Evolutionary conservation across 2,113 vertebrate genomes (phyloP).

Genomic region (Gnathonemus longibarbis): DNA sequence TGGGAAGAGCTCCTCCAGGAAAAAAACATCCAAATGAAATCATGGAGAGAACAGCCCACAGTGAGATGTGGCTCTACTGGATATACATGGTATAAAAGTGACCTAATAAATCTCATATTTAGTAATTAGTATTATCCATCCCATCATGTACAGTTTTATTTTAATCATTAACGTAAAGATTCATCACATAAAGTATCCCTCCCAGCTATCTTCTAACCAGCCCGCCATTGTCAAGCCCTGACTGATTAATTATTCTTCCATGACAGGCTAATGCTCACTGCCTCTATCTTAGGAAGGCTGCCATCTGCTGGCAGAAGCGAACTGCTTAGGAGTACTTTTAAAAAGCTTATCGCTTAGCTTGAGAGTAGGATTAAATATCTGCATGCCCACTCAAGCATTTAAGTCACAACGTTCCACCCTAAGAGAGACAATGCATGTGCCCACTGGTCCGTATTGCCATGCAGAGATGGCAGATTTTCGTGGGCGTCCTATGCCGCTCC

Average conservation of each 20-base stretch:
- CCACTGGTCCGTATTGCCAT: not conserved
- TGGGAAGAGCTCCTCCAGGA: not conserved
- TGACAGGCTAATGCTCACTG: not conserved
- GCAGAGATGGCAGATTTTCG: not conserved
- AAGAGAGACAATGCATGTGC: not conserved
- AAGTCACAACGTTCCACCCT: not conserved
- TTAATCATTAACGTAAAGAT: conserved; percentile 4
- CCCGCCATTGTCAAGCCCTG: not conserved
- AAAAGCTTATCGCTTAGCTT: not conserved
- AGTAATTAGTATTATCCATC: conserved; percentile 1
- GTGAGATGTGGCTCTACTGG: not conserved
- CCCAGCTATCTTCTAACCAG: not conserved
- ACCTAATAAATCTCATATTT: not conserved
- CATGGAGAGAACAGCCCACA: not conserved
- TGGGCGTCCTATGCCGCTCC: not conserved
- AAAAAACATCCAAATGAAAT: not conserved
- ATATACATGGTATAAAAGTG: not conserved
- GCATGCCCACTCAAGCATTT: not conserved
- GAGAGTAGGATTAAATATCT: not conserved
- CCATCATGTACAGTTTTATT: conserved; percentile 3
- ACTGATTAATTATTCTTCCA: not conserved
- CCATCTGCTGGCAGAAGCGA: not conserved
- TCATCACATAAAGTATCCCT: not conserved
- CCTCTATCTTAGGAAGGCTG: not conserved
- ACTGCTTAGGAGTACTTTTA: not conserved